Conservation (phyloP, 2,888 invertebrate genomes). For the Cephus nigrinus region DNA sequence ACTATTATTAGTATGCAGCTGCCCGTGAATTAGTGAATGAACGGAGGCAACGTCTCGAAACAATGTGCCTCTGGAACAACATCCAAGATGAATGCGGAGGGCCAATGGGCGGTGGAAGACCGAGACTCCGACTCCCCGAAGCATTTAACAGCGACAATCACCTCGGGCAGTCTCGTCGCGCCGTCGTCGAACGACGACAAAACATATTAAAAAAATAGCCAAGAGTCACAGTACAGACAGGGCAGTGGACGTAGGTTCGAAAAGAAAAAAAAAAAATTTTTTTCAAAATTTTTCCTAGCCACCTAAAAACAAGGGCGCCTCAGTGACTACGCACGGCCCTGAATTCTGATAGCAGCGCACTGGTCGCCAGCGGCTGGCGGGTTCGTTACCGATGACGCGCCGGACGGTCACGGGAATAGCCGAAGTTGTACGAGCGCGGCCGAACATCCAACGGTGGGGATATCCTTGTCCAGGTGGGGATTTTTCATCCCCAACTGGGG, state of each 20-base stretch:
- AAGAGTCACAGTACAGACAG: neutral
- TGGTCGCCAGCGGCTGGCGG: neutral
- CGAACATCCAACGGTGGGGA: neutral
- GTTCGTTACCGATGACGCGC: neutral
- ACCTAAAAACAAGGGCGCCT: neutral
- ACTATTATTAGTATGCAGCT: constrained; percentile 61
- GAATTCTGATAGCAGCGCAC: constrained; percentile 31
- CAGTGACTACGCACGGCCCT: constrained; percentile 34
- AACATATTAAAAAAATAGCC: neutral
- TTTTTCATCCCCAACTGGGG: neutral
- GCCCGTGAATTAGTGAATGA: constrained; percentile 58
- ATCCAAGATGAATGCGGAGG: neutral
- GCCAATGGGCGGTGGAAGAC: neutral
- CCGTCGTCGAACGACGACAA: neutral
- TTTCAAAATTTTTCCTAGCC: neutral
- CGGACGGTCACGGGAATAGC: neutral
- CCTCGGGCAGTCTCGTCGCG: neutral
- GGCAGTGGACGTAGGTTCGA: neutral
- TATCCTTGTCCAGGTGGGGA: neutral
- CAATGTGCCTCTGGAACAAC: constrained; percentile 34
- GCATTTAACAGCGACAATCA: neutral
- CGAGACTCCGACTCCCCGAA: neutral
- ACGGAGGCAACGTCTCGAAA: constrained; percentile 51
- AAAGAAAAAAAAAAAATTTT: too few relatives aligned
- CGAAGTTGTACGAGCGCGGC: neutral